A percentile compares a stretch with the other conserved stretches of the same genome.
These are phyloP conservation scores for Megaptera novaeangliae DNA, from an alignment of 2,113 vertebrate genomes.

Conservation along the genomic window DNA sequence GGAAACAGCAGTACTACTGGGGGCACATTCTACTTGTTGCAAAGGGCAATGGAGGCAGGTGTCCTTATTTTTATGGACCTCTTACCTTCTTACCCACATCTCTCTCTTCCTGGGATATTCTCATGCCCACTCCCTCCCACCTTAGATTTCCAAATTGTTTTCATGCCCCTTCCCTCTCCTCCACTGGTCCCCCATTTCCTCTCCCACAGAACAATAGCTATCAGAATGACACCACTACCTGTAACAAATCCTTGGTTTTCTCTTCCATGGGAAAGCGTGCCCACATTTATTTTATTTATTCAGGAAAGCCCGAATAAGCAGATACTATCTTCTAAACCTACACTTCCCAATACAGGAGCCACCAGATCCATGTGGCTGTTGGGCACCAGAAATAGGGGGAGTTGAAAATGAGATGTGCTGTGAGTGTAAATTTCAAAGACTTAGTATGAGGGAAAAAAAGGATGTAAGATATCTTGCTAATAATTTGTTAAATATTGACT, in stretches of 20 bases:
- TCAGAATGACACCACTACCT: background rate
- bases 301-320: background rate
- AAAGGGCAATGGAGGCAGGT: background rate
- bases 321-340: background rate
- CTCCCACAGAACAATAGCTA: background rate
- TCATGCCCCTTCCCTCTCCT: background rate
- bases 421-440: background rate
- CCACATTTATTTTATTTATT: background rate
- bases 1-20: background rate
- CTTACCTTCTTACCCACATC: background rate
- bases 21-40: background rate
- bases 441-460: background rate
- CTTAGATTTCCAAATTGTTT: background rate
- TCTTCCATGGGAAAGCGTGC: background rate
- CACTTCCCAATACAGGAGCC: background rate
- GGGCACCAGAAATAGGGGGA: background rate
- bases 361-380: background rate
- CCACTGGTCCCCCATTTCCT: background rate
- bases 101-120: background rate
- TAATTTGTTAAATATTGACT: background rate
- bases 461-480: background rate
- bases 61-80: background rate
- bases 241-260: background rate
- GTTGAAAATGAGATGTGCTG: background rate
- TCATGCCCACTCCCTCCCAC: background rate